Percentiles rank a stretch among this genome's conserved stretches.
Evolutionary conservation across 2,113 vertebrate genomes (phyloP).

Genomic region (Nyctereutes procyonoides): DNA sequence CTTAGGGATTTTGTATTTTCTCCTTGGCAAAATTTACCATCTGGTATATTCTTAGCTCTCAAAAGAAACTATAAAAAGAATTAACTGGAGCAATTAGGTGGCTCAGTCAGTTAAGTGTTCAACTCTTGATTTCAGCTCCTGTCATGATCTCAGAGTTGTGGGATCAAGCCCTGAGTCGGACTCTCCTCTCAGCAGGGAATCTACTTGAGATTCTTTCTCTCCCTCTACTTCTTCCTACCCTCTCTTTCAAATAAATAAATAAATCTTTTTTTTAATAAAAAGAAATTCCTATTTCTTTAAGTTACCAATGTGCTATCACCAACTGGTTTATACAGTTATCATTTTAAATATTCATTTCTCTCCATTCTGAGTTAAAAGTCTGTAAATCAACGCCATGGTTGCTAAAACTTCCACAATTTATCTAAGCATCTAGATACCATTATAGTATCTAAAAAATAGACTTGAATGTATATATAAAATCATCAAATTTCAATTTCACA

Average conservation of each 20-base stretch:
- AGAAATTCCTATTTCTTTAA: background rate
- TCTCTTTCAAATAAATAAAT: background rate
- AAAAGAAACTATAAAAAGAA: conserved; percentile 55
- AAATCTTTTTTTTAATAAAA: background rate
- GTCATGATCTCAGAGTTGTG: background rate
- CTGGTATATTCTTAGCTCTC: conserved; percentile 34
- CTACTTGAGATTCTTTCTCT: background rate
- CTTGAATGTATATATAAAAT: background rate
- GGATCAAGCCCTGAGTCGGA: fast-evolving
- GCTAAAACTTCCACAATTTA: conserved; percentile 29
- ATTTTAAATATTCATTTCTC: conserved; percentile 36
- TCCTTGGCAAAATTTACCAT: conserved; percentile 36
- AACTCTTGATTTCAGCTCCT: background rate
- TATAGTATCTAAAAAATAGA: background rate
- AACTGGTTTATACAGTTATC: background rate
- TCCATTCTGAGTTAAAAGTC: conserved; percentile 24
- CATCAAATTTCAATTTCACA: conserved; percentile 24
- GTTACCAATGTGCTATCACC: background rate
- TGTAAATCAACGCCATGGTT: background rate
- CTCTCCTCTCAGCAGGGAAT: background rate
- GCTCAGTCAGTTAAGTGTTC: background rate
- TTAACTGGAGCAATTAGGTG: background rate
- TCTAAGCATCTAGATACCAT: background rate
- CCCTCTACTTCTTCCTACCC: background rate
- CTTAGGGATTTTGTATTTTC: conserved; percentile 35